Base-by-base conservation (phyloP, 2,888 invertebrate species). In the Seira sanloemensis region DNA sequence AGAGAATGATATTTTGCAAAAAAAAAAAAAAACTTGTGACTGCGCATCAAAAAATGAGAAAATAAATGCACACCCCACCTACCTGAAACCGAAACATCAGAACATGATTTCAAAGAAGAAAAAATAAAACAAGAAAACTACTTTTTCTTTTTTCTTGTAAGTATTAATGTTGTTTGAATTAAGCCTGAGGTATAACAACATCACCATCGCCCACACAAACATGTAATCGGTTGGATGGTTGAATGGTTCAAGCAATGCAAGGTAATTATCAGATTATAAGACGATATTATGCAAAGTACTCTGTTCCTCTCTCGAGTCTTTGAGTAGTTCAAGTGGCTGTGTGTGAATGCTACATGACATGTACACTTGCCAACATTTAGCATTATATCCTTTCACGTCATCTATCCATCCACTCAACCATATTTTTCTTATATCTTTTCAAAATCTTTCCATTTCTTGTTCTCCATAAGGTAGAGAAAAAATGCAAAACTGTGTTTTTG, bases 211-310 rank as follows among this genome's bases (percentile, higher is more conserved):
- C 16, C 5, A 62, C 1, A 27, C 16, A 67, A 71, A 46, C 2
- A 26, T 26, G 37, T 50, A 76, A 67, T 46, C 66, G 67, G 76
- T 67, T 76, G 76, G 18, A 67, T 76, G 76, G 67, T 66, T 75
- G 67, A 65, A 66, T 27, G 75, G 46, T 75, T 66, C 58, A 62
- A 21, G 12, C 67, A 19, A 66, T 65, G 68, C 23, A 26, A 58
- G 68, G 77, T 58, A 26, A 77, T 77, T 77, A 69, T 77, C 69
- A 69, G 58, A 69, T 23, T 23, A 24, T 67, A 67, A 18, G 25
- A 67, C 23, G 16, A 21, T 16, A 2, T 19, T 65, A 19, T 9
- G 2, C 65, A 65, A n/a, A n/a, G n/a, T n/a, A n/a, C n/a, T n/a
- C n/a, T n/a, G n/a, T n/a, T n/a, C n/a, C n/a, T n/a, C n/a, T n/a